Base-by-base conservation (phyloP, 2,888 invertebrate species). In the Oligia latruncula region DNA sequence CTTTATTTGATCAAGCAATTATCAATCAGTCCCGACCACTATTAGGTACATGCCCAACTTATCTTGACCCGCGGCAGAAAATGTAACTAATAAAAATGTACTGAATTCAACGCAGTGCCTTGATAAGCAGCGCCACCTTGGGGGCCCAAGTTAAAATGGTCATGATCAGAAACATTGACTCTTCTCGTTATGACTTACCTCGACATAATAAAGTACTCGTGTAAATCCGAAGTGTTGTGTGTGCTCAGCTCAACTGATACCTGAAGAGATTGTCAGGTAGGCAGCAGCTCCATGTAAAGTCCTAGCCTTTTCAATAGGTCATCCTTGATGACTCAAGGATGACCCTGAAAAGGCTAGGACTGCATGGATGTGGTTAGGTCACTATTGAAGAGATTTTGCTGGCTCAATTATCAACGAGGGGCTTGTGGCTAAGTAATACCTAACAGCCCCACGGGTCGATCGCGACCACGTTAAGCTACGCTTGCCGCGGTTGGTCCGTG, bases 1-100 rank as follows among this genome's bases (percentile, higher is more conserved):
- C 23, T n/a, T 40, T 71, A 74, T 78, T 82, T 78, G 15, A 4
- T 78, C n/a, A 71, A 58, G 29, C 8, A 2, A 82, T 82, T 76
- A 64, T 9, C 40, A 46, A 23, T 29, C 15, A 71, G 2, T n/a
- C 15, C 52, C 43, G 46, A 68, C 65, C 58, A 52, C 9, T 6
- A 23, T 4, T n/a, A 49, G 29, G 29, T 29, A 29, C 0, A 0
- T 2, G 4, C 2, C 74, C 49, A 65, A 55, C 15, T 58, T 74
- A 62, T 29, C n/a, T 40, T 67, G 23, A 67, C 23, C 66, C 29
- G 29, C 20, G 83, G 17, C 49, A 15, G 3, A 72, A 76, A 20
- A 58, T 15, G 4, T 43, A 58, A 76, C 67, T 68, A 49, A 71
- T 17, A n/a, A 17, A 72, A 71, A 62, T 15, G 15, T n/a, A 60